Percentiles rank a stretch among this genome's conserved stretches.
Conservation (phyloP, 2,888 invertebrate genomes). For the Arrhopalites spinosus region DNA sequence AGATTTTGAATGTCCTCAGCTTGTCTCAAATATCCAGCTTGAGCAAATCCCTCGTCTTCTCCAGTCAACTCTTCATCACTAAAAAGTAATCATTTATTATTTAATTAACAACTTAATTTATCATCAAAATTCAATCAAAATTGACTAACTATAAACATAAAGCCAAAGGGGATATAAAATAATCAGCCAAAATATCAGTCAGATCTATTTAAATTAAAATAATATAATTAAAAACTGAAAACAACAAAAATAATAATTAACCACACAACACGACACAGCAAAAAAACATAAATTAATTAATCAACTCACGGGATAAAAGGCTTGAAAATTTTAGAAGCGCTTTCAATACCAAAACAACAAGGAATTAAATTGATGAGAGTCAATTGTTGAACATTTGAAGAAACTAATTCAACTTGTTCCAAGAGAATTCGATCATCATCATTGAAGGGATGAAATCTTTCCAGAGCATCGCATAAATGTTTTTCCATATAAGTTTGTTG, state of each 20-base stretch:
- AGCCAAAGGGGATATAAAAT: not conserved
- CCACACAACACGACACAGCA: not conserved
- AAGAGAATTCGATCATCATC: constrained; percentile 42
- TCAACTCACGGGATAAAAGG: constrained; percentile 32
- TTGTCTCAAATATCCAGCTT: not conserved
- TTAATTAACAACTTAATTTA: no score
- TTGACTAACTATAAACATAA: not conserved
- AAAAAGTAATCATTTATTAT: no score
- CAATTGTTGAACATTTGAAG: constrained; percentile 43
- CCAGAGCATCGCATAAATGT: constrained; percentile 47
- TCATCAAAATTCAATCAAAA: not conserved
- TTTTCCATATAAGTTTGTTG: constrained; percentile 50
- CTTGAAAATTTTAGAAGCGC: constrained; percentile 33
- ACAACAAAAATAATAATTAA: constrained; percentile 2
- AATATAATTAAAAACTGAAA: not conserved
- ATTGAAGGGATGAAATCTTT: constrained; percentile 52
- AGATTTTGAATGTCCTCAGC: constrained; percentile 15
- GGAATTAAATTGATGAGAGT: constrained; percentile 52
- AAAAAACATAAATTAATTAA: not conserved
- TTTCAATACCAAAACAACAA: constrained; percentile 48
- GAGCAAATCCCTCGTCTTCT: constrained; percentile 43
- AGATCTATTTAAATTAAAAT: not conserved
- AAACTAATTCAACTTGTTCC: constrained; percentile 44
- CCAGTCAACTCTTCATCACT: constrained; percentile 39
- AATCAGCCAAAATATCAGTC: no score